Evolutionary conservation across 2,113 vertebrate species (phyloP).

Genomic region (Psettodes erumei): DNA sequence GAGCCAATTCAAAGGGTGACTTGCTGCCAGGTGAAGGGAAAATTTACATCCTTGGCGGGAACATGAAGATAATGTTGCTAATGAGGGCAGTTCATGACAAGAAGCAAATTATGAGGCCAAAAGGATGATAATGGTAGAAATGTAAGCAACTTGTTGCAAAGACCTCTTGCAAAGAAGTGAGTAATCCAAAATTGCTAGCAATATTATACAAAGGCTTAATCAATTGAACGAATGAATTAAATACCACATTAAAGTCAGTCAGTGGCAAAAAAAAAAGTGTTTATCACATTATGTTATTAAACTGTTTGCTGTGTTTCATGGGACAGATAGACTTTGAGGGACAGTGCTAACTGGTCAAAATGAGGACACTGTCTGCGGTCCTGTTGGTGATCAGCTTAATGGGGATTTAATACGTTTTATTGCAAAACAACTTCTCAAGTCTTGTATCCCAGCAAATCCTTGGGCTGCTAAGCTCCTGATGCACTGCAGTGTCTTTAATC

Average conservation of each 20-base stretch:
- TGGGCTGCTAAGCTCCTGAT: constrained; percentile 66
- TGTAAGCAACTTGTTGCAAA: constrained; percentile 46
- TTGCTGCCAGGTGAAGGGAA: constrained; percentile 63
- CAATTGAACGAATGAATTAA: constrained; percentile 38
- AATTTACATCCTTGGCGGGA: constrained; percentile 71
- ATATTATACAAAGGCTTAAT: constrained; percentile 44
- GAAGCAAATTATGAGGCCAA: constrained; percentile 67
- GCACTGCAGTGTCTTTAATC: constrained; percentile 65
- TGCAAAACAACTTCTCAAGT: constrained; percentile 75
- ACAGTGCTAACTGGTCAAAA: constrained; percentile 51
- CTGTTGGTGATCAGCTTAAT: constrained; percentile 75
- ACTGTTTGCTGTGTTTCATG: constrained; percentile 32
- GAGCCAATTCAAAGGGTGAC: constrained; percentile 54
- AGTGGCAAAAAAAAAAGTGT: constrained; percentile 4
- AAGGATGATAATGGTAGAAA: constrained; percentile 43
- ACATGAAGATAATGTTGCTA: constrained; percentile 64
- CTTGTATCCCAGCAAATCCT: constrained; percentile 70
- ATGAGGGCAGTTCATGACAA: constrained; percentile 70
- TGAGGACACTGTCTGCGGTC: constrained; percentile 62
- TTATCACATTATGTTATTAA: constrained; percentile 34
- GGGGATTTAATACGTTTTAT: constrained; percentile 70
- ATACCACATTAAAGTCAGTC: constrained; percentile 26
- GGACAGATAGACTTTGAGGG: constrained; percentile 42
- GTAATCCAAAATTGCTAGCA: constrained; percentile 41
- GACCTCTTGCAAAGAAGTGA: constrained; percentile 32